Percentiles rank a stretch among this genome's conserved stretches.
These are phyloP conservation scores for Lethrus apterus DNA, from an alignment of 1,140 invertebrate genomes.

Conservation along the genomic window DNA sequence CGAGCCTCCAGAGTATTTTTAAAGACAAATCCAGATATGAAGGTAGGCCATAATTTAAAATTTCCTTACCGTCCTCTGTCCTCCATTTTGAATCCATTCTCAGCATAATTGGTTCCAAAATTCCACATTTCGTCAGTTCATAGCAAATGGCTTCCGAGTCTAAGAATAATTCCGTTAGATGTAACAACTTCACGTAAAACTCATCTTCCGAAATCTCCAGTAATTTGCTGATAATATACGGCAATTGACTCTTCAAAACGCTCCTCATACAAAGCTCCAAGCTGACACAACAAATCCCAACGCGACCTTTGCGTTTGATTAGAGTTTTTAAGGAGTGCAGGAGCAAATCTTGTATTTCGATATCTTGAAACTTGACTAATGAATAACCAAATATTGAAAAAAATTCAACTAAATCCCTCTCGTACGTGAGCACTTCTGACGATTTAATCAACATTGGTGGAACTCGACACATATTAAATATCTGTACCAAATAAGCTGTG, in stretches of 20 bases:
- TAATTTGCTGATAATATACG: constrained; percentile 1
- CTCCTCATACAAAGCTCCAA: not conserved
- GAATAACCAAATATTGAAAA: constrained; percentile 11
- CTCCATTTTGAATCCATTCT: not conserved
- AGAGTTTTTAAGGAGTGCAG: not conserved
- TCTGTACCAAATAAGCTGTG: not conserved
- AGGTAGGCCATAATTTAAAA: not conserved
- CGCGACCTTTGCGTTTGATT: not conserved
- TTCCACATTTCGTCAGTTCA: not conserved
- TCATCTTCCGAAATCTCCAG: constrained; percentile 6
- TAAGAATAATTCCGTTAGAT: not conserved
- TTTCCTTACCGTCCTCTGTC: no score
- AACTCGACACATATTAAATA: not conserved
- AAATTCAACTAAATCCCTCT: not conserved
- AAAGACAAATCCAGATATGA: not conserved
- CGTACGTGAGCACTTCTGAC: constrained; percentile 4
- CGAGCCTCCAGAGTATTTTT: not conserved
- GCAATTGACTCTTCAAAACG: constrained; percentile 3
- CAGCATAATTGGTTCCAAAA: not conserved
- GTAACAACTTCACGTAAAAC: not conserved
- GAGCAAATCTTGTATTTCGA: not conserved
- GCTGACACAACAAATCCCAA: not conserved
- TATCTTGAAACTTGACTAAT: constrained; percentile 1
- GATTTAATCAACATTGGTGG: constrained; percentile 2
- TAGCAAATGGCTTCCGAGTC: not conserved